These are phyloP conservation scores for Bruchidius siliquastri DNA, from an alignment of 2,888 invertebrate genomes.

Conservation along the genomic window DNA sequence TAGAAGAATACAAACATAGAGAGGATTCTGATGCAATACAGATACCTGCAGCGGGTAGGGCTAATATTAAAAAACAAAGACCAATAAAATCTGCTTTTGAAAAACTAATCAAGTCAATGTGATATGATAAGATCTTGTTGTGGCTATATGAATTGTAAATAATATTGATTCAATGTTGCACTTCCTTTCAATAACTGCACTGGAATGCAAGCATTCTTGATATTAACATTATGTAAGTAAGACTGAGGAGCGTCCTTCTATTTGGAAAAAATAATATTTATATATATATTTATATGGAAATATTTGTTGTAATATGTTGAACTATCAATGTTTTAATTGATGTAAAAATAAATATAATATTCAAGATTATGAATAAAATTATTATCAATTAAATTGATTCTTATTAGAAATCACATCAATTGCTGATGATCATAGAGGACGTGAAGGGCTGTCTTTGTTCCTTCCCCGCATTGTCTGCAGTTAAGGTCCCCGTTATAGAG, in stretches of 20 bases:
- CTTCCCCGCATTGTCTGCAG: no score
- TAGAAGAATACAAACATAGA: conserved; percentile 52
- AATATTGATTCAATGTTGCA: background rate
- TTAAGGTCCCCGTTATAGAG: no score
- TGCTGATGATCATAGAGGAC: no score
- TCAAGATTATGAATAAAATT: no score
- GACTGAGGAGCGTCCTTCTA: background rate
- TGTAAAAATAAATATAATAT: conserved; percentile 2
- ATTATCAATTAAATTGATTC: no score
- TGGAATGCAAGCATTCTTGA: background rate
- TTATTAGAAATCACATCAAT: no score
- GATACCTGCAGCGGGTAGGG: conserved; percentile 12
- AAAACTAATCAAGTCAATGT: conserved; percentile 32
- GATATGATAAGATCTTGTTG: conserved; percentile 9
- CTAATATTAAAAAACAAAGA: conserved; percentile 26
- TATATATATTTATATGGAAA: background rate
- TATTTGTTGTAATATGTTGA: background rate
- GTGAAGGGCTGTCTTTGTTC: no score
- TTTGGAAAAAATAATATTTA: background rate
- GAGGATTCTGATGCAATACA: conserved; percentile 16
- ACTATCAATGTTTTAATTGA: conserved; percentile 19
- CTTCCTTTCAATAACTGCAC: no score
- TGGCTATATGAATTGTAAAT: background rate
- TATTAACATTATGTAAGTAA: conserved; percentile 1
- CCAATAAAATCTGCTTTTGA: conserved; percentile 25